Percentiles rank a stretch among this genome's conserved stretches.
phyloP scores from a whole-genome alignment of 2,797 vertebrate genomes.

The Cryptoprocta ferox region DNA sequence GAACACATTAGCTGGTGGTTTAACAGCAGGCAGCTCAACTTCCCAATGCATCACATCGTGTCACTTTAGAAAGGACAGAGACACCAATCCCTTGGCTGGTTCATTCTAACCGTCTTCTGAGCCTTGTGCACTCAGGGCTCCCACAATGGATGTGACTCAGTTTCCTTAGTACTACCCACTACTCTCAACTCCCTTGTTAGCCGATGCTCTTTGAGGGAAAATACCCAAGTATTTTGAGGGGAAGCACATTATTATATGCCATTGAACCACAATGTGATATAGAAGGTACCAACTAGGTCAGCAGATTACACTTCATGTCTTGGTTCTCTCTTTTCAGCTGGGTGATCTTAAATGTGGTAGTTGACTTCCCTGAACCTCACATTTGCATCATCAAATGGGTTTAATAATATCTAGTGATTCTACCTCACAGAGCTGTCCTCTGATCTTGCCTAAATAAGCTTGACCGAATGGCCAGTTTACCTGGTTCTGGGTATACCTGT shows the following conservation, averaged over 20 bases:
- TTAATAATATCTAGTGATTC: no score
- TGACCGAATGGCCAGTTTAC: neutral
- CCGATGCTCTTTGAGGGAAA: no score
- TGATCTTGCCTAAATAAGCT: neutral
- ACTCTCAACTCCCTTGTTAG: neutral
- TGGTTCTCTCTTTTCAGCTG: no score
- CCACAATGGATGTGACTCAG: neutral
- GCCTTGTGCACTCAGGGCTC: neutral
- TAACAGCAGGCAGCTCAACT: neutral
- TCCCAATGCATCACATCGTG: rapidly evolving
- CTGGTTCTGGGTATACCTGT: neutral
- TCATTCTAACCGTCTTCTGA: neutral
- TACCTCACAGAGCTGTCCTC: neutral
- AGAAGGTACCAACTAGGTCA: no score
- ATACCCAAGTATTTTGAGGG: no score
- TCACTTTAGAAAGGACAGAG: neutral
- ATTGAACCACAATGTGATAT: no score
- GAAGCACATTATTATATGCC: no score
- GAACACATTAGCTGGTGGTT: neutral
- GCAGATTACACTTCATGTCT: no score
- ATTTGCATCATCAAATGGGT: no score
- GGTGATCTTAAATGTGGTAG: no score
- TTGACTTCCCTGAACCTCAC: no score
- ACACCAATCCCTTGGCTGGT: neutral
- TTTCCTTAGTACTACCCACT: neutral